Evolutionary conservation across 2,113 vertebrate genomes (phyloP).

Genomic region (Prionailurus viverrinus): DNA sequence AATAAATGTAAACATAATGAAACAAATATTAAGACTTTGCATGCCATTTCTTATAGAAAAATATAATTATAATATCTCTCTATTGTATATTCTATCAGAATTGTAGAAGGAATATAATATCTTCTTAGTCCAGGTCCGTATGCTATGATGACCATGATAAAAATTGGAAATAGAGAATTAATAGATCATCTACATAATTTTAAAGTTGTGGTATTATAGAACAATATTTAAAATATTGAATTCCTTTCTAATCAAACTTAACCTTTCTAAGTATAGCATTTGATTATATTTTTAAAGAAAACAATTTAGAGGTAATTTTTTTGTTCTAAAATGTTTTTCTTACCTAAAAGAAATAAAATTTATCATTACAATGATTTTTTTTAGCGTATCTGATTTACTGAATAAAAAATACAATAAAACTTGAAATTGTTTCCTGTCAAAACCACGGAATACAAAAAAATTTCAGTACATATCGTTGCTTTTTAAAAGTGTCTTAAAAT

Average conservation of each 20-base stretch:
- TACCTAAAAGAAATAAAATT: background rate
- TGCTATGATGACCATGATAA: slow-evolving; percentile 40
- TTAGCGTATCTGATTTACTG: background rate
- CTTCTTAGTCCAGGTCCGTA: slow-evolving; percentile 41
- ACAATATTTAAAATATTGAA: background rate
- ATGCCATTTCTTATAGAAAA: slow-evolving; percentile 83
- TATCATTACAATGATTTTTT: background rate
- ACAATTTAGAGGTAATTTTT: background rate
- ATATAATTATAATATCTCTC: slow-evolving; percentile 76
- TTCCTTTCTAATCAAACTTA: background rate
- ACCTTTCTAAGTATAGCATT: background rate
- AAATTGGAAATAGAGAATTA: slow-evolving; percentile 42
- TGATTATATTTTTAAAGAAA: background rate
- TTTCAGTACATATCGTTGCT: background rate
- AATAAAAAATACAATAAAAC: background rate
- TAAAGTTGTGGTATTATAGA: background rate
- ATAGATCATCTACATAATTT: slow-evolving; percentile 52
- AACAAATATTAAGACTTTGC: slow-evolving; percentile 82
- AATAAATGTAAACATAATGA: slow-evolving; percentile 80
- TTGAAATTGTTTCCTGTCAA: background rate
- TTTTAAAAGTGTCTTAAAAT: background rate
- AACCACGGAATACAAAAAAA: background rate
- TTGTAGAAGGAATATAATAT: slow-evolving; percentile 46
- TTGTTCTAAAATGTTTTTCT: background rate
- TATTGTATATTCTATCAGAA: slow-evolving; percentile 73